Evolutionary conservation across 2,888 invertebrate species (phyloP).

Genomic region (Ditylenchus weischeri): DNA sequence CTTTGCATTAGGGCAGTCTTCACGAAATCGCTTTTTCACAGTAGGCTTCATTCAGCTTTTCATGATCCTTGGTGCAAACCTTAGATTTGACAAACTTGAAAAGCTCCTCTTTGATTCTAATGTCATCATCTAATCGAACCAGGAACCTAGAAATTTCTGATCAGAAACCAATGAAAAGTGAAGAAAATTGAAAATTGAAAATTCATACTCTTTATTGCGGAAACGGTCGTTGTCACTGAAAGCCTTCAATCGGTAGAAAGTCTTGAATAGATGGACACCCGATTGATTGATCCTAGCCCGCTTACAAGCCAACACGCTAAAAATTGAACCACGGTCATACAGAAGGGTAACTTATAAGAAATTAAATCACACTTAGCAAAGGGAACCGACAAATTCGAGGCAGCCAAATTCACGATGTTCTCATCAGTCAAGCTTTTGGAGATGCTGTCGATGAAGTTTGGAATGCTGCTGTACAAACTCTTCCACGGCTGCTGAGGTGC

Average conservation of each 20-base stretch:
- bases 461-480: not conserved
- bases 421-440: slow-evolving; percentile 4
- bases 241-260: too few relatives aligned
- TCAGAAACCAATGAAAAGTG: not conserved
- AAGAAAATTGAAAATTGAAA: not conserved
- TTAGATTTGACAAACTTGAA: slow-evolving; percentile 7
- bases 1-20: slow-evolving; percentile 16
- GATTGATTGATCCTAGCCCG: too few relatives aligned
- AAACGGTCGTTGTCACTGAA: slow-evolving; percentile 3
- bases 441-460: slow-evolving; percentile 1
- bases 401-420: not conserved
- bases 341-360: too few relatives aligned
- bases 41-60: slow-evolving; percentile 21
- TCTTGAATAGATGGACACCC: too few relatives aligned
- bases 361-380: not conserved
- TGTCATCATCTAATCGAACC: slow-evolving; percentile 24
- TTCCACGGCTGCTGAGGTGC: not conserved
- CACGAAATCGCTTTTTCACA: slow-evolving; percentile 18
- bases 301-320: too few relatives aligned
- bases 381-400: not conserved
- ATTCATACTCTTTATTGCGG: slow-evolving; percentile 10
- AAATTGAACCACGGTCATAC: too few relatives aligned
- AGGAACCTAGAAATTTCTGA: slow-evolving; percentile 15
- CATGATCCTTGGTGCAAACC: slow-evolving; percentile 25
- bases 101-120: slow-evolving; percentile 23